Evolutionary conservation across 2,888 invertebrate species (phyloP).

Genomic region (Suillia variegata): DNA sequence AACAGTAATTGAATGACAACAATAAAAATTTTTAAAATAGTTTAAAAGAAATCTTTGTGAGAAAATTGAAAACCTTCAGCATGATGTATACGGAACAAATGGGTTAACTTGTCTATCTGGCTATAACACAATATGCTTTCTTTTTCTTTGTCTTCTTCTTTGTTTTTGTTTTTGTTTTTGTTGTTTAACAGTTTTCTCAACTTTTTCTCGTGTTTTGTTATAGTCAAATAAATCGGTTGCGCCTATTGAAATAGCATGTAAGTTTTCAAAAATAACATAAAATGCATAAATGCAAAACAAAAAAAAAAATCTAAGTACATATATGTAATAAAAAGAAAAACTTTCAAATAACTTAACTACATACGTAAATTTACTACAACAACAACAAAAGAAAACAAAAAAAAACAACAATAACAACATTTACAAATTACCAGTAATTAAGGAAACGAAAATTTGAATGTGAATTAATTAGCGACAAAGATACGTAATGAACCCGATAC

Average conservation of each 20-base stretch:
- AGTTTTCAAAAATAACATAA: constrained; percentile 36
- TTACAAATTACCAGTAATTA: constrained; percentile 32
- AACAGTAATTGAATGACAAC: not conserved
- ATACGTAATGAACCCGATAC: constrained; percentile 39
- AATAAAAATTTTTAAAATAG: not conserved
- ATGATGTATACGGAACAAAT: constrained; percentile 63
- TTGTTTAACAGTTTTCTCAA: too few species aligned
- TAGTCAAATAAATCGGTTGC: too few species aligned
- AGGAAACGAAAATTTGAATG: constrained; percentile 40
- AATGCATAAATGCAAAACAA: constrained; percentile 16
- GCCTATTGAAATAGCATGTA: constrained; percentile 51
- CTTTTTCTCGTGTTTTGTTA: too few species aligned
- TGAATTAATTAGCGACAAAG: constrained; percentile 54
- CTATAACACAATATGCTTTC: too few species aligned
- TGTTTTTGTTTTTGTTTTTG: too few species aligned
- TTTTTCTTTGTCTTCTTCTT: too few species aligned
- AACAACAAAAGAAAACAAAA: too few species aligned
- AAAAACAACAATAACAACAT: too few species aligned
- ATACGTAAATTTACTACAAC: not conserved
- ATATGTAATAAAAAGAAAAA: constrained; percentile 7
- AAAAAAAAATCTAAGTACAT: not conserved
- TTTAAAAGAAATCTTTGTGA: not conserved
- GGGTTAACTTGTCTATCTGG: too few species aligned
- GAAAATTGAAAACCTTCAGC: constrained; percentile 47
- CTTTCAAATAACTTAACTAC: not conserved